Evolutionary conservation across 2,888 invertebrate genomes (phyloP).

Genomic region (Platypus cylindrus): DNA sequence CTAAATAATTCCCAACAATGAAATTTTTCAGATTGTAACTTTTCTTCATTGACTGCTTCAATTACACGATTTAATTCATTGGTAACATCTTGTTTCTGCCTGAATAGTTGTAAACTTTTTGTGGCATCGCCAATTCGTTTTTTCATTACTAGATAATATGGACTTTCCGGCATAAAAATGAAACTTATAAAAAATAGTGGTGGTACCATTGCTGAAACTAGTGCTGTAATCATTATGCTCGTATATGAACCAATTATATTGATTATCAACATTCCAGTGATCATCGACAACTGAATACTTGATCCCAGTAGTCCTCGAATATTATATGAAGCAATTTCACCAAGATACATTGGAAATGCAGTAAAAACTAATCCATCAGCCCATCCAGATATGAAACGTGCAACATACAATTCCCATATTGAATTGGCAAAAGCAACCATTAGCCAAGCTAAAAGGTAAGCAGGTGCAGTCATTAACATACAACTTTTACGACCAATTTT

Average conservation of each 20-base stretch:
- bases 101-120: constrained; percentile 36
- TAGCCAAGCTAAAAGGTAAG: constrained; percentile 50
- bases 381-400: constrained; percentile 44
- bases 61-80: constrained; percentile 28
- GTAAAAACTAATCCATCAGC: constrained; percentile 37
- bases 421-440: constrained; percentile 41
- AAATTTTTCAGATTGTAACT: constrained; percentile 43
- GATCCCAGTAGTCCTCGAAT: constrained; percentile 45
- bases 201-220: constrained; percentile 36
- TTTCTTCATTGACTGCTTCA: constrained; percentile 26
- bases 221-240: constrained; percentile 38
- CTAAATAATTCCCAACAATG: constrained; percentile 43
- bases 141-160: constrained; percentile 39
- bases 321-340: constrained; percentile 44
- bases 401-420: constrained; percentile 25
- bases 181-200: constrained; percentile 37
- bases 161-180: constrained; percentile 47
- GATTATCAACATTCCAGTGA: constrained; percentile 41
- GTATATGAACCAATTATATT: constrained; percentile 37
- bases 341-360: constrained; percentile 45
- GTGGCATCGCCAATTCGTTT: constrained; percentile 37
- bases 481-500: constrained; percentile 51
- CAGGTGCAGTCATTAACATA: constrained; percentile 43
- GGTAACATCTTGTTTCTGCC: constrained; percentile 39
- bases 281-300: constrained; percentile 42